Percentiles rank a stretch among this genome's conserved stretches.
These are phyloP conservation scores for Steatocranus sp. DNA, from an alignment of 2,797 vertebrate genomes.

Conservation along the genomic window DNA sequence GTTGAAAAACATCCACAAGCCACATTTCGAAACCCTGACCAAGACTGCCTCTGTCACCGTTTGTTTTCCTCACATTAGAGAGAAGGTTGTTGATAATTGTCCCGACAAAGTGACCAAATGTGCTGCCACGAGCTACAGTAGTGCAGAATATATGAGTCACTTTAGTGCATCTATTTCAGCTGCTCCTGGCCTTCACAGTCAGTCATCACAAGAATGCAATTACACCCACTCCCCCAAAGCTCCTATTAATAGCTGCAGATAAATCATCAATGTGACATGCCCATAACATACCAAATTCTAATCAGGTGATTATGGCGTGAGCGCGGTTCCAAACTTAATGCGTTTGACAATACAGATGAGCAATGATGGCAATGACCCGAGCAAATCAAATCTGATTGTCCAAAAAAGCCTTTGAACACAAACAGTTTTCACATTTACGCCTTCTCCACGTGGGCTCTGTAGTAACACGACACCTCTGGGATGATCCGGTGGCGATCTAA, in stretches of 20 bases:
- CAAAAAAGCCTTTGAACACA: background rate
- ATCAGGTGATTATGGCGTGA: constrained; percentile 14
- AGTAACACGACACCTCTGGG: background rate
- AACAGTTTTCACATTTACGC: constrained; percentile 15
- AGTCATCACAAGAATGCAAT: constrained; percentile 46
- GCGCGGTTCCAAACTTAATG: background rate
- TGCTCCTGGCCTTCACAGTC: constrained; percentile 29
- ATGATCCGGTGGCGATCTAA: background rate
- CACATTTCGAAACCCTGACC: background rate
- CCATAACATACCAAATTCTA: constrained; percentile 26
- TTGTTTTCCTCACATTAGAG: background rate
- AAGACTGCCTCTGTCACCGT: background rate
- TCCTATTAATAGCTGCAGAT: constrained; percentile 54
- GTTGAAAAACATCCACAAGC: background rate
- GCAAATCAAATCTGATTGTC: background rate
- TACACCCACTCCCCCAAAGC: constrained; percentile 40
- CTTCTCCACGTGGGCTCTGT: background rate
- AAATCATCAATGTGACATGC: constrained; percentile 52
- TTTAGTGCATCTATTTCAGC: constrained; percentile 6
- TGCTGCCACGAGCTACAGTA: background rate
- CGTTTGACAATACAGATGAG: background rate
- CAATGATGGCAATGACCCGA: background rate
- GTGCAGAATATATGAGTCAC: constrained; percentile 13
- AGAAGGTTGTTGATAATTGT: background rate
- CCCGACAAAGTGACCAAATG: constrained; percentile 1